Conservation (phyloP, 2,888 invertebrate species). For the Eudasyphora cyanicolor region DNA sequence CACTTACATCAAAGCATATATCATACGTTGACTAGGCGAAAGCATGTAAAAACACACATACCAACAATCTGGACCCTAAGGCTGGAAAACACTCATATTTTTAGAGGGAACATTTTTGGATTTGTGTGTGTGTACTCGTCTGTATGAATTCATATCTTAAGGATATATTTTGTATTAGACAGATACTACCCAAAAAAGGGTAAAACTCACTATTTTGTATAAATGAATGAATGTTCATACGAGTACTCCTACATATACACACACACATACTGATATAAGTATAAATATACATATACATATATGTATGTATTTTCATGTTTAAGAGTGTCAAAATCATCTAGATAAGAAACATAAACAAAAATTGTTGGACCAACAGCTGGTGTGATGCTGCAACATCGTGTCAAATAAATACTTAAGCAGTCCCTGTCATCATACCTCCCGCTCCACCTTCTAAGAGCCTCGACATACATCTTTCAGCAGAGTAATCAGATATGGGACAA, state of each 20-base stretch:
- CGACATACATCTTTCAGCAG: no score
- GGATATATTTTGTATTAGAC: background rate
- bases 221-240: background rate
- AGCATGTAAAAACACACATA: no score
- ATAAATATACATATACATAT: background rate
- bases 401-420: constrained; percentile 14
- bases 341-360: constrained; percentile 24
- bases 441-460: background rate
- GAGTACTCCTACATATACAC: background rate
- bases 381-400: constrained; percentile 32
- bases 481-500: no score
- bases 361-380: constrained; percentile 47
- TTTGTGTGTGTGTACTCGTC: background rate
- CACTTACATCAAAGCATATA: background rate
- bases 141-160: background rate
- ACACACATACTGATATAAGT: background rate
- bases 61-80: no score
- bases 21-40: background rate
- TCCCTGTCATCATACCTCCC: background rate
- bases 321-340: constrained; percentile 50
- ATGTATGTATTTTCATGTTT: background rate
- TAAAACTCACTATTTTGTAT: no score
- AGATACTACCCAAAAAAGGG: background rate
- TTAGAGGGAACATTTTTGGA: background rate
- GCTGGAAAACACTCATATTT: background rate